Evolutionary conservation across 2,888 invertebrate species (phyloP), one percentile per base, ranked within the genome.

Genomic region (Dinocampus coccinellae): DNA sequence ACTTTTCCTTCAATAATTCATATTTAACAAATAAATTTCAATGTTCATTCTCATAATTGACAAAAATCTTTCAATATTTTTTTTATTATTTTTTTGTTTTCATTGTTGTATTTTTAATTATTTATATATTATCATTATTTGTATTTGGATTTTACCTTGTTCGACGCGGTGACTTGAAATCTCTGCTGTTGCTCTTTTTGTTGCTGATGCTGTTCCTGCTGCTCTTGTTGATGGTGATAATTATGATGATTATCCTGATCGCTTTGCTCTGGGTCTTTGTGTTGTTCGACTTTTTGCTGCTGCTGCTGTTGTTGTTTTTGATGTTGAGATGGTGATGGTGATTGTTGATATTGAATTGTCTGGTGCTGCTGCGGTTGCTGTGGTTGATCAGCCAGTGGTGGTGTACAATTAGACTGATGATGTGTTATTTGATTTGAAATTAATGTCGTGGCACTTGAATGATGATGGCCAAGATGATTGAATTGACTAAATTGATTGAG

Each of bases 351-450:
- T n/a, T n/a, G n/a, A n/a, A n/a, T n/a, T n/a, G n/a, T n/a, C n/a
- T n/a, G n/a, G n/a, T n/a, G n/a, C n/a, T n/a, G n/a, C 47, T 69
- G 68, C 3, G 68, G 69, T 10, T 69, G 73, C 16, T 69, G 69
- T 6, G 53, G 69, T 52, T 63, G 63, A 11, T 69, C 62, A 79
- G 84, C 85, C 81, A 86, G 86, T 79, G 86, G 87, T 76, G 86
- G 85, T 71, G 87, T 87, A 83, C 86, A 86, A 82, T 84, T 85
- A 81, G 84, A 84, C 78, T 85, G 86, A 74, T 87, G 85, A 77
- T 83, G 82, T 65, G 82, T 81, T 11, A 74, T 71, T 67, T 85
- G 84, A 76, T 85, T 84, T 73, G 84, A 82, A 74, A 82, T 83
- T 62, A 82, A 80, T 61, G 81, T 80, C 39, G 77, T 74, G 58